These are phyloP conservation scores for Peromyscus californicus DNA, from an alignment of 2,113 vertebrate genomes.

Conservation along the genomic window DNA sequence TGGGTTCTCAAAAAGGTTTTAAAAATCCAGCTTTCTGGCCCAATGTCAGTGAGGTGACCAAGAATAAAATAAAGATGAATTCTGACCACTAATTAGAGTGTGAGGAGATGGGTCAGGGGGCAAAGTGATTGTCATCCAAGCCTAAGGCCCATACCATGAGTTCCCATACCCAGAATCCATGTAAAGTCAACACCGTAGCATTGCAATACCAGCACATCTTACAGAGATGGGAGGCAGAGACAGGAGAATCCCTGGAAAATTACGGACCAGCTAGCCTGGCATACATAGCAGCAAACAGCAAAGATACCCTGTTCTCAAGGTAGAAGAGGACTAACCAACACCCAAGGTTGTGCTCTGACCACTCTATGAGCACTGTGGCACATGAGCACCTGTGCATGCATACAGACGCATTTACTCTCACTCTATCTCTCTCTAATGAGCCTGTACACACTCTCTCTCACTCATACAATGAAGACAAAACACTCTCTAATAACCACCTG, in stretches of 20 bases:
- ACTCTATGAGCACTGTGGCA: not conserved
- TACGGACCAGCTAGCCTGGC: not conserved
- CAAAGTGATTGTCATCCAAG: not conserved
- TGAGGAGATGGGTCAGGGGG: not conserved
- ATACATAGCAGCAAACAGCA: not conserved
- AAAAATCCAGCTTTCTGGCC: constrained; percentile 15
- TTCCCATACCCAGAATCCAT: not conserved
- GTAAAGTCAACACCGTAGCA: too few relatives aligned
- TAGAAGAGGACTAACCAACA: not conserved
- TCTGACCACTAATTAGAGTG: constrained; percentile 9
- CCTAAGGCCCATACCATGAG: too few relatives aligned
- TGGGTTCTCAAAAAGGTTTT: not conserved
- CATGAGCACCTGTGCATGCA: too few relatives aligned
- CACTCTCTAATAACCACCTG: not conserved
- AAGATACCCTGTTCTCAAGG: not conserved
- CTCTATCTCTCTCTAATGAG: not conserved
- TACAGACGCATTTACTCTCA: not conserved
- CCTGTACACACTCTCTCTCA: not conserved
- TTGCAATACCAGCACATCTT: not conserved
- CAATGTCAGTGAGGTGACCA: not conserved
- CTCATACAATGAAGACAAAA: not conserved
- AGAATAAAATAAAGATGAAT: constrained; percentile 21
- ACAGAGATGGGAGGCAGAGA: not conserved
- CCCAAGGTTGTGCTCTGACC: not conserved
- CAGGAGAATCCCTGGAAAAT: not conserved